Evolutionary conservation across 2,113 vertebrate species (phyloP).

Genomic region (Phycodurus eques): DNA sequence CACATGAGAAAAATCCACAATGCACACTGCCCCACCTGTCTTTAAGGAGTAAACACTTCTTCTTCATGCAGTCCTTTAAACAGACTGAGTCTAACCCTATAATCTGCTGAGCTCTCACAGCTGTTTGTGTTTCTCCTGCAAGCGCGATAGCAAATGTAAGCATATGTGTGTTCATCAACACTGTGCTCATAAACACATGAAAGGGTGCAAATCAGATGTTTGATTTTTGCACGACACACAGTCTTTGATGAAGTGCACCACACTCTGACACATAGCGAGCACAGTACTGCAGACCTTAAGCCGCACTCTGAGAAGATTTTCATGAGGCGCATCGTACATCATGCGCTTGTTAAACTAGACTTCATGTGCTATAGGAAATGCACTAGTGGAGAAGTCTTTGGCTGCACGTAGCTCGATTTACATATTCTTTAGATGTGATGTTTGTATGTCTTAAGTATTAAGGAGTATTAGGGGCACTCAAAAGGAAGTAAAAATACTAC

Average conservation of each 20-base stretch:
- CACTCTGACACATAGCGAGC: conserved; percentile 20
- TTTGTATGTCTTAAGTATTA: background rate
- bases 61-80: conserved; percentile 51
- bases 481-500: too few species aligned
- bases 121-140: conserved; percentile 13
- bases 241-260: conserved; percentile 25
- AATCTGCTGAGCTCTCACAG: conserved; percentile 46
- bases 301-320: conserved; percentile 24
- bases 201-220: conserved; percentile 28
- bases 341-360: conserved; percentile 4
- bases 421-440: background rate
- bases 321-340: conserved; percentile 12
- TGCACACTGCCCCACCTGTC: conserved; percentile 11
- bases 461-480: background rate
- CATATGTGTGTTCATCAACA: background rate
- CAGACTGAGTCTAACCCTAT: conserved; percentile 44
- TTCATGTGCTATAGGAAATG: background rate
- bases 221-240: conserved; percentile 11
- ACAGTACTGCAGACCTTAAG: conserved; percentile 33
- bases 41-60: conserved; percentile 26
- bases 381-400: background rate
- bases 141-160: background rate
- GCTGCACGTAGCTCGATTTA: background rate
- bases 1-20: conserved; percentile 5
- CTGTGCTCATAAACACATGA: conserved; percentile 31